Evolutionary conservation across 2,888 invertebrate species (phyloP), one percentile per base, ranked within the genome.

Genomic region (Melipona beecheii): DNA sequence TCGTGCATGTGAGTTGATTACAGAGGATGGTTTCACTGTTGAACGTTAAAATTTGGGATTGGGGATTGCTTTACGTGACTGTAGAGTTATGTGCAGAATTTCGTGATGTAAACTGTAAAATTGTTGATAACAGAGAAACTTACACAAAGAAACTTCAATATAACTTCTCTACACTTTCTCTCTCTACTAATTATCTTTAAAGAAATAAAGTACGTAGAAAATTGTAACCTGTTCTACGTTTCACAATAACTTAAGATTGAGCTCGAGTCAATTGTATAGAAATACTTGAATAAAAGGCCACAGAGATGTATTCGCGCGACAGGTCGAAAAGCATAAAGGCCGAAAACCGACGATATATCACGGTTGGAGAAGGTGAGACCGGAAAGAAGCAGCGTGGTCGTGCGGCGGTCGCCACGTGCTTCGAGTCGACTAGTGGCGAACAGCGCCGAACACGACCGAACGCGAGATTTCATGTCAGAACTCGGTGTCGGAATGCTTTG

Each of bases 401-500:
- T 76, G 81, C 72, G 76, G 75, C 75, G 75, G 76, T 65, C 64
- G 79, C 92, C 92, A 93, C 92, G 92, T 92, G 93, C 90, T 92
- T 43, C 31, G 64, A 58, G 79, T 82, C 92, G 91, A 89, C 36
- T 60, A 24, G 5, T 13, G 65, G 24, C 93, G 92, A 86, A 68
- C 24, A 24, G 0, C 17, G 6, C 74, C 93, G 93, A 91, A 69
- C 58, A 9, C 13, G 13, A 0, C 90, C 92, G 92, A 91, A 56
- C 83, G 54, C 64, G 77, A 83, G 92, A 91, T 91, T 91, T 91
- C 89, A 89, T 90, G 91, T 88, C 71, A 77, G 88, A 84, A 85
- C 87, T 83, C 87, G 86, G 81, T 91, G 90, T 90, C 91, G 93
- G 93, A 94, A 93, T 94, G 92, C 91, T 90, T 89, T 71, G 76